Evolutionary conservation across 1,140 invertebrate species (phyloP).

Genomic region (Euwallacea similis): DNA sequence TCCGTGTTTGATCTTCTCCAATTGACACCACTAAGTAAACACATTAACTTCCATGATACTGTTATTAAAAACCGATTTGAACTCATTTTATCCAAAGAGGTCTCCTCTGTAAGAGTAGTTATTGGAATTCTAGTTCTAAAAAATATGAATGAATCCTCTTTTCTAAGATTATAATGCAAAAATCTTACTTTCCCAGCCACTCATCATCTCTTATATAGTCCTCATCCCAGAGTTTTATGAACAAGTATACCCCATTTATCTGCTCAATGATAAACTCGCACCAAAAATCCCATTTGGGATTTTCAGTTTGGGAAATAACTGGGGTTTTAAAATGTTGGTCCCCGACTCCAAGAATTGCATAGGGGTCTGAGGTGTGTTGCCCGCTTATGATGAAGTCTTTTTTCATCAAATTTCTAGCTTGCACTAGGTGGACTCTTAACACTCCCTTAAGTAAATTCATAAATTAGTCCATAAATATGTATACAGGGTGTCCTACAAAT

Average conservation of each 20-base stretch:
- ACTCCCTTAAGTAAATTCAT: constrained; percentile 64
- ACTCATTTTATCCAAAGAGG: constrained; percentile 68
- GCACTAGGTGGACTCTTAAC: constrained; percentile 81
- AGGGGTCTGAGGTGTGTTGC: constrained; percentile 95
- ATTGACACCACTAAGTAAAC: constrained; percentile 74
- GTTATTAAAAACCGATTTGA: too few relatives aligned
- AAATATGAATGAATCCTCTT: constrained; percentile 4
- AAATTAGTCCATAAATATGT: too few relatives aligned
- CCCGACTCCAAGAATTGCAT: constrained; percentile 83
- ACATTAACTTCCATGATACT: not conserved
- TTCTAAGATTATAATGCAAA: not conserved
- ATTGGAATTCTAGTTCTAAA: constrained; percentile 63
- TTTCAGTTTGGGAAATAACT: constrained; percentile 86
- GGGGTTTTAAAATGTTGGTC: constrained; percentile 84
- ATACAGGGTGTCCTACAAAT: too few relatives aligned
- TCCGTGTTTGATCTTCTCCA: constrained; percentile 90
- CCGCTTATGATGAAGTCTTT: constrained; percentile 87
- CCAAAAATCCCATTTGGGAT: constrained; percentile 94
- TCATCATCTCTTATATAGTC: constrained; percentile 80
- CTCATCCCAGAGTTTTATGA: constrained; percentile 77
- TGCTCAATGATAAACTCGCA: constrained; percentile 70
- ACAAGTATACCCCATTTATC: constrained; percentile 71
- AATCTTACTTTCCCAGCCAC: constrained; percentile 73
- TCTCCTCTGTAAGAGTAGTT: constrained; percentile 64
- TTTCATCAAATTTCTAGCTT: constrained; percentile 91